These are phyloP conservation scores for Lissocephala sabroskyi DNA, from an alignment of 2,888 invertebrate genomes.

Conservation along the genomic window DNA sequence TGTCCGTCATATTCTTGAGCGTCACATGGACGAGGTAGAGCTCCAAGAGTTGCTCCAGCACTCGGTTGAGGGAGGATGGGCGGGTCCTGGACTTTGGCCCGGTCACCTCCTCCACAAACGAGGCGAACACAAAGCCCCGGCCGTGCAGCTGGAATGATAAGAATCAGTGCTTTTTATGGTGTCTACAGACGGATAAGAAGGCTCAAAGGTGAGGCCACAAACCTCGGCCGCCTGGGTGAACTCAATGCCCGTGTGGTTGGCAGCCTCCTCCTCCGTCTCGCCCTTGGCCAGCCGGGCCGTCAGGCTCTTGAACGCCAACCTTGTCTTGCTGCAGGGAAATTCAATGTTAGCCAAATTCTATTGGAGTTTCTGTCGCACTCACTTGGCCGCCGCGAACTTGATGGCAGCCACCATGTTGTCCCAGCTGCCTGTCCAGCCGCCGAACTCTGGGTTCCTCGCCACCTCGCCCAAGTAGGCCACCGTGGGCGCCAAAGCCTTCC, in stretches of 20 bases:
- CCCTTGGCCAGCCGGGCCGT: conserved; percentile 79
- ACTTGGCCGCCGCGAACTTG: conserved; percentile 73
- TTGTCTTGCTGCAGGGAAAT: conserved; percentile 77
- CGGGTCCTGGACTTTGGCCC: conserved; percentile 74
- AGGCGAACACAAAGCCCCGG: conserved; percentile 83
- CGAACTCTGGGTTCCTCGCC: conserved; percentile 37
- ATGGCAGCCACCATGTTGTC: conserved; percentile 71
- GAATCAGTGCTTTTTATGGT: too few species aligned
- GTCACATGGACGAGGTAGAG: conserved; percentile 85
- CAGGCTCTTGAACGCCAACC: conserved; percentile 79
- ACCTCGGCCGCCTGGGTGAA: conserved; percentile 87
- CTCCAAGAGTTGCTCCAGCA: conserved; percentile 82
- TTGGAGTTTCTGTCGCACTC: conserved; percentile 28
- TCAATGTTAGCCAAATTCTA: neutral
- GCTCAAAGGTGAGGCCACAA: too few species aligned
- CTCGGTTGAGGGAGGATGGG: conserved; percentile 77
- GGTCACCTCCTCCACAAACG: conserved; percentile 82
- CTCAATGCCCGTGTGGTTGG: conserved; percentile 89
- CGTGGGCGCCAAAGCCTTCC: conserved; percentile 77
- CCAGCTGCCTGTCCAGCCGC: conserved; percentile 62
- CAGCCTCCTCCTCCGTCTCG: conserved; percentile 83
- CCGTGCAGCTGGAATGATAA: conserved; percentile 80
- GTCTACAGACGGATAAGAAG: too few species aligned
- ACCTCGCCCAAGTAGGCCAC: conserved; percentile 77
- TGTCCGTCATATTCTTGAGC: conserved; percentile 81